Evolutionary conservation across 1,140 invertebrate species (phyloP).

Genomic region (Drosophila auraria): DNA sequence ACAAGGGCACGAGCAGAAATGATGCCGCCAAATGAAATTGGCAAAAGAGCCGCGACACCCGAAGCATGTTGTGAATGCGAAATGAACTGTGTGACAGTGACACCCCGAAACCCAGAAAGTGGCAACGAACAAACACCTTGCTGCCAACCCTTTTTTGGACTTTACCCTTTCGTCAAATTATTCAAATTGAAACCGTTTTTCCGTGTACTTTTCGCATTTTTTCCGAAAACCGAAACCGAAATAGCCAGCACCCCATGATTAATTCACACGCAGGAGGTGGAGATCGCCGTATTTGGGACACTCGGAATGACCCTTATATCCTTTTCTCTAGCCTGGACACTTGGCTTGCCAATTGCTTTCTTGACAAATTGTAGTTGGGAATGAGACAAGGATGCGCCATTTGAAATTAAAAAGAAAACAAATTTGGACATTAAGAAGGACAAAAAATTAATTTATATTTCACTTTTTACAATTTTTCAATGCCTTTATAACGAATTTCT

Average conservation of each 20-base stretch:
- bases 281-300: slow-evolving; percentile 18
- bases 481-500: not conserved
- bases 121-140: slow-evolving; percentile 33
- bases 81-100: slow-evolving; percentile 75
- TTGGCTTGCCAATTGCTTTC: slow-evolving; percentile 35
- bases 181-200: slow-evolving; percentile 75
- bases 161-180: slow-evolving; percentile 59
- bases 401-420: slow-evolving; percentile 30
- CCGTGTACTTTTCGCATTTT: slow-evolving; percentile 78
- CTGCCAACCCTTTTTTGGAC: slow-evolving; percentile 55
- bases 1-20: slow-evolving; percentile 77
- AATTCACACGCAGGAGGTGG: slow-evolving; percentile 52
- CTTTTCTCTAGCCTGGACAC: slow-evolving; percentile 21
- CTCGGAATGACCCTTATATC: slow-evolving; percentile 35
- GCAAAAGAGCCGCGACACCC: slow-evolving; percentile 55
- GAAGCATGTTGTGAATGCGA: slow-evolving; percentile 72
- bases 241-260: slow-evolving; percentile 68
- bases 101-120: slow-evolving; percentile 45
- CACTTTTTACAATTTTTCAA: not conserved
- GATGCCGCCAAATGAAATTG: slow-evolving; percentile 81
- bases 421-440: not conserved
- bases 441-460: not conserved
- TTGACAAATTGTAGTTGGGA: slow-evolving; percentile 54
- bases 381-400: slow-evolving; percentile 8
- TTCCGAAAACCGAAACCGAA: slow-evolving; percentile 56